phyloP scores from a whole-genome alignment of 1,140 invertebrate genomes.

The Ruditapes philippinarum region DNA sequence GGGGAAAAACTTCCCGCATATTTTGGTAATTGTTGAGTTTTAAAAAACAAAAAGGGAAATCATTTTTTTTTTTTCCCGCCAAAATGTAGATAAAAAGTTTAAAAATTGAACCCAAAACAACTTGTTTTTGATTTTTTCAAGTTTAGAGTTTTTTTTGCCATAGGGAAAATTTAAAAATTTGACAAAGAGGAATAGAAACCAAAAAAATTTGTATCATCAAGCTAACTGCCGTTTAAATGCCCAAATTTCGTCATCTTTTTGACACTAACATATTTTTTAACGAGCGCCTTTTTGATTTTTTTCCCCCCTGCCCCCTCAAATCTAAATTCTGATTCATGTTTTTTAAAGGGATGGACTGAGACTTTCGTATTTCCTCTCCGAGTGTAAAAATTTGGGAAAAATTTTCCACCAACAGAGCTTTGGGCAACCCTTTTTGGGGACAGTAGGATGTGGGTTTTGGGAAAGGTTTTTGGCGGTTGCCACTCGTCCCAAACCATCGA shows the following conservation, averaged over 20 bases:
- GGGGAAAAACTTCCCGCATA: too few relatives aligned
- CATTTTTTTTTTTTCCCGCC: neutral
- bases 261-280: neutral
- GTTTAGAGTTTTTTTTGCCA: neutral
- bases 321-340: neutral
- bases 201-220: neutral
- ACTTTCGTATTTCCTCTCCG: neutral
- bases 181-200: neutral
- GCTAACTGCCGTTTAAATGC: neutral
- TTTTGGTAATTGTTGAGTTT: too few relatives aligned
- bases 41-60: neutral
- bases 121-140: neutral
- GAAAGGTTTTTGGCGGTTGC: neutral
- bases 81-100: neutral
- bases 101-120: neutral
- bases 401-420: neutral
- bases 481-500: constrained; percentile 14
- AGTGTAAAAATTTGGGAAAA: neutral
- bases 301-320: neutral
- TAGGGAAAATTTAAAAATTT: neutral
- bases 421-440: neutral
- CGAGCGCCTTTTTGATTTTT: neutral
- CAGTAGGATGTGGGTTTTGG: neutral
- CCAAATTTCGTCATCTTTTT: neutral
- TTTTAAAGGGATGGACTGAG: neutral